A percentile compares a stretch with the other conserved stretches of the same genome.
These are phyloP conservation scores for Nomada hirtipes DNA, from an alignment of 2,888 invertebrate genomes.

Conservation along the genomic window DNA sequence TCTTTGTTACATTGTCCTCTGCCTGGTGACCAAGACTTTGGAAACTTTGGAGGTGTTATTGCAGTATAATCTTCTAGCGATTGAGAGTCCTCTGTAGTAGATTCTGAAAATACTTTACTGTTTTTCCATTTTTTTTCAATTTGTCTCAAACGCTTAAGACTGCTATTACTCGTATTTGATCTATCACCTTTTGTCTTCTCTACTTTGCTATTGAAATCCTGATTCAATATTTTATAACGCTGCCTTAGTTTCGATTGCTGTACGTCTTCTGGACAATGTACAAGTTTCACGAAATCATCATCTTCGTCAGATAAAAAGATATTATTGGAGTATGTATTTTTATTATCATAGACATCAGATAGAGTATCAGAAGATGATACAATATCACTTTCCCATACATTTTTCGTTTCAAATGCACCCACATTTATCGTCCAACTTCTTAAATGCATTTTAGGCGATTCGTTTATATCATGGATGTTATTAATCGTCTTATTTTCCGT, in stretches of 20 bases:
- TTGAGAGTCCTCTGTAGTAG: neutral
- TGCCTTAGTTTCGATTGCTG: conserved; percentile 4
- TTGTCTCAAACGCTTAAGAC: neutral
- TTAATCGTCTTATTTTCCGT: too few relatives aligned
- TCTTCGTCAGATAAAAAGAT: conserved; percentile 42
- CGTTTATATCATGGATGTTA: neutral
- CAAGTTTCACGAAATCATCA: conserved; percentile 25
- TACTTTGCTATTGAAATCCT: neutral
- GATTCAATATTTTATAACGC: neutral
- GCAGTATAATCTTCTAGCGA: too few relatives aligned
- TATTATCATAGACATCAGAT: neutral
- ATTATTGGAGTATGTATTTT: neutral
- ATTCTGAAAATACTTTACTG: neutral
- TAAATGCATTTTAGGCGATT: neutral
- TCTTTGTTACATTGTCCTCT: neutral
- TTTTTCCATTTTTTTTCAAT: neutral
- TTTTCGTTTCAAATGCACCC: neutral
- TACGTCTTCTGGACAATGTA: conserved; percentile 17
- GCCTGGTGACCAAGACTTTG: neutral
- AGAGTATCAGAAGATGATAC: too few relatives aligned
- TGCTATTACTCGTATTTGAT: neutral
- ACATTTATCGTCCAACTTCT: neutral
- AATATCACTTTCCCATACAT: neutral
- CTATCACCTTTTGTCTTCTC: neutral
- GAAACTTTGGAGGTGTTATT: neutral